phyloP scores from a whole-genome alignment of 2,888 invertebrate species.

The Lycocerus yunnanus region DNA sequence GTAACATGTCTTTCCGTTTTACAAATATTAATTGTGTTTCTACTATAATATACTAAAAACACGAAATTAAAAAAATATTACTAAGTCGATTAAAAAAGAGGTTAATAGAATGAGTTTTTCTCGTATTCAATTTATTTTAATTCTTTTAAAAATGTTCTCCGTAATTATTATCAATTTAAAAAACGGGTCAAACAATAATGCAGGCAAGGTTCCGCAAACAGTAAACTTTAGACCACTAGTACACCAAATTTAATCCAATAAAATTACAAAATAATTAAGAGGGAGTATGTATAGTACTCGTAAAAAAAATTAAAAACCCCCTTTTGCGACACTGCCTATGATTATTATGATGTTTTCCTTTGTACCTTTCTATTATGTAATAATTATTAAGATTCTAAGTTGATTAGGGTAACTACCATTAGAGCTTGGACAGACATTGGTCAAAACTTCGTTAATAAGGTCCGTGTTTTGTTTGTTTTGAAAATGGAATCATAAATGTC shows the following conservation, averaged over 20 bases:
- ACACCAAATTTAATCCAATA: no score
- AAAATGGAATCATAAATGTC: neutral
- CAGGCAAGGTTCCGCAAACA: no score
- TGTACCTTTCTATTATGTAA: neutral
- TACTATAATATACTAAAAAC: conserved; percentile 25
- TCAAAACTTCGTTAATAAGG: neutral
- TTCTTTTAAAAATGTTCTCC: neutral
- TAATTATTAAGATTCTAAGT: neutral
- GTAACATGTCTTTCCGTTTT: conserved; percentile 30
- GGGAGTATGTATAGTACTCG: no score
- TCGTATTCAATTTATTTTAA: neutral
- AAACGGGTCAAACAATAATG: neutral
- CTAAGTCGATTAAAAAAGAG: conserved; percentile 19
- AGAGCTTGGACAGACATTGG: neutral
- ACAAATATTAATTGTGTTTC: conserved; percentile 31
- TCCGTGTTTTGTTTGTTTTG: neutral
- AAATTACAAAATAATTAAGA: no score
- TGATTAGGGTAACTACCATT: neutral
- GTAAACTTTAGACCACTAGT: no score
- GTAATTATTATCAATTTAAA: neutral
- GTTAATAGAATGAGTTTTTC: neutral
- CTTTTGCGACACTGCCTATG: neutral
- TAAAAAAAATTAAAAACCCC: no score
- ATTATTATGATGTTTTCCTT: neutral
- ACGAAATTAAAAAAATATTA: conserved; percentile 26